Evolutionary conservation across 1,140 invertebrate species (phyloP), one percentile per base, ranked within the genome.

Genomic region (Bacillus rossius): DNA sequence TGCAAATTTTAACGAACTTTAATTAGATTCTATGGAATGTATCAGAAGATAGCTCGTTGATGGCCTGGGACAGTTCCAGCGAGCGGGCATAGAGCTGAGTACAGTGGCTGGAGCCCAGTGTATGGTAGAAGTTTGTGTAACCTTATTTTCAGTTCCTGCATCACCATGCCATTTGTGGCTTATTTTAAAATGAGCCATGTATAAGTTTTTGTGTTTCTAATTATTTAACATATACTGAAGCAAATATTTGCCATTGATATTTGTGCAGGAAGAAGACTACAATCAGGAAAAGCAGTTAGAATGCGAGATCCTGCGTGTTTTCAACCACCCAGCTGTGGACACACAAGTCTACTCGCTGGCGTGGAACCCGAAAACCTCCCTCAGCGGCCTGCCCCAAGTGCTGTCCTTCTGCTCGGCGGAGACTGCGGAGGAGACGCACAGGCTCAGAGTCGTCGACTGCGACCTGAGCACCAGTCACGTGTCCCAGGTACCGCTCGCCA

Each of bases 321-420:
- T 55, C 17, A 19, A 42, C 22, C 53, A 55, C 17, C 29, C 29
- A 34, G 10, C 29, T 34, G 10, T 34, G 4, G 53, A 55, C 7
- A 75, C 68, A 34, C 71, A 78, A 65, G 77, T 78, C 49, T 75
- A 79, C 59, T 71, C 77, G 2, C 63, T 86, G 4, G 73, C 78
- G 29, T 80, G 84, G 72, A 82, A 82, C 55, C 82, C 84, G 41
- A 79, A 84, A 62, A 84, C 83, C 22, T 84, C 81, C 5, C 61
- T 86, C 1, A 79, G 73, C 38, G 66, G 76, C 34, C 69, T 83
- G 3, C 84, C 84, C 20, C 83, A 81, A 70, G 73, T 78, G 65
- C 63, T 86, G 13, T 71, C 74, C 3, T 79, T 86, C 64, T 77
- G 75, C 64, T 71, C 77, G 7, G 83, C 80, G 41, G 78, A 34